phyloP scores from a whole-genome alignment of 2,113 vertebrate genomes.

The Tyrannus savana region DNA sequence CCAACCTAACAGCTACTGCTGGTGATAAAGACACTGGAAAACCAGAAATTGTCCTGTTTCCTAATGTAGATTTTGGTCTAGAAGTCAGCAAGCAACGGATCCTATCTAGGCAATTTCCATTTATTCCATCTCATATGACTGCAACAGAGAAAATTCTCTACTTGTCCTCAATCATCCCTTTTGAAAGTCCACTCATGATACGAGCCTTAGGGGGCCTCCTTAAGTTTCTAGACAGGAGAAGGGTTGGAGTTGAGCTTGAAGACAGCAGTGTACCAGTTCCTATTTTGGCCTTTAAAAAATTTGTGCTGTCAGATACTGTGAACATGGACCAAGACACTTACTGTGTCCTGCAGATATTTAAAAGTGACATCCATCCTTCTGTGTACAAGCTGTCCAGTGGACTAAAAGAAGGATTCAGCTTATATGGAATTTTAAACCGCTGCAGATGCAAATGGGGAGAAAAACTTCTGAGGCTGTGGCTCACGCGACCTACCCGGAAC shows the following conservation, averaged over 20 bases:
- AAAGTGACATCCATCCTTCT: conserved; percentile 94
- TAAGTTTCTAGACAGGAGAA: conserved; percentile 91
- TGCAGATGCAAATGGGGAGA: conserved; percentile 80
- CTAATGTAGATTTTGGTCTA: conserved; percentile 89
- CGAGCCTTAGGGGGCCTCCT: conserved; percentile 88
- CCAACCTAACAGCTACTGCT: conserved; percentile 61
- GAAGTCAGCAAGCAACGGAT: conserved; percentile 92
- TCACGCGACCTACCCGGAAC: conserved; percentile 87
- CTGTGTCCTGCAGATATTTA: conserved; percentile 95
- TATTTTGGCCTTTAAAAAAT: conserved; percentile 89
- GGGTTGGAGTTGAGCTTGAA: conserved; percentile 92
- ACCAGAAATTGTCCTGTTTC: conserved; percentile 88
- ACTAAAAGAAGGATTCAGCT: conserved; percentile 94
- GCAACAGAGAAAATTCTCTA: conserved; percentile 86
- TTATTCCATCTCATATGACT: conserved; percentile 84
- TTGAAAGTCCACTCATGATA: conserved; percentile 89
- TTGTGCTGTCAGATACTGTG: conserved; percentile 81
- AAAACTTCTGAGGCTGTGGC: conserved; percentile 86
- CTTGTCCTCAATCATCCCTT: conserved; percentile 90
- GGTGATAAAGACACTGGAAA: conserved; percentile 63
- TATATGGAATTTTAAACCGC: conserved; percentile 87
- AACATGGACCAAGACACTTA: conserved; percentile 69
- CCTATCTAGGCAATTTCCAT: conserved; percentile 85
- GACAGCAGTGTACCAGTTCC: conserved; percentile 84
- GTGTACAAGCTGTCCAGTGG: conserved; percentile 92